Conservation (phyloP, 2,113 vertebrate genomes). For the Hemiprocne comata region DNA sequence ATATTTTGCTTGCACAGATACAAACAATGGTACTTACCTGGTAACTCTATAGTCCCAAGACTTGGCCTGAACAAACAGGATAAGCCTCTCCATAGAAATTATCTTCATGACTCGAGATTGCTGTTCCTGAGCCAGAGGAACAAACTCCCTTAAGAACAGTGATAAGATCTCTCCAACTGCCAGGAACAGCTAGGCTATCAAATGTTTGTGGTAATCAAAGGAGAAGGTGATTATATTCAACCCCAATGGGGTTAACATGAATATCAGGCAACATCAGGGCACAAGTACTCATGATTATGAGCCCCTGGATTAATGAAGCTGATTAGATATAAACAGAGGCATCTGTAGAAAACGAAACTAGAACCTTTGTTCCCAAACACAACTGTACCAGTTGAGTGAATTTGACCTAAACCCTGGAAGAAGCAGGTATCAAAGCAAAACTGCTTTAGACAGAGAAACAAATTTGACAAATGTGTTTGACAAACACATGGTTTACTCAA, state of each 20-base stretch:
- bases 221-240: slow-evolving; percentile 1
- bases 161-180: slow-evolving; percentile 26
- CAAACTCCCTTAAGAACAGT: neutral
- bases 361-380: slow-evolving; percentile 10
- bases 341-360: neutral
- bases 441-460: neutral
- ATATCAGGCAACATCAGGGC: neutral
- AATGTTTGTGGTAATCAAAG: slow-evolving; percentile 29
- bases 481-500: neutral
- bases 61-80: neutral
- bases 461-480: neutral
- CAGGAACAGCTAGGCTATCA: neutral
- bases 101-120: slow-evolving; percentile 12
- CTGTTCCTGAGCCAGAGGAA: slow-evolving; percentile 1
- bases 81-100: slow-evolving; percentile 48
- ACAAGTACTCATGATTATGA: neutral
- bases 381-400: neutral
- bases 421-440: neutral
- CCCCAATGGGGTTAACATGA: neutral
- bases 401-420: neutral
- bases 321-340: neutral
- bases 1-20: neutral
- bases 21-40: neutral
- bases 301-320: slow-evolving; percentile 11
- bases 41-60: slow-evolving; percentile 2